Base-by-base conservation (phyloP, 2,797 vertebrate species). In the Sphaeramia orbicularis region DNA sequence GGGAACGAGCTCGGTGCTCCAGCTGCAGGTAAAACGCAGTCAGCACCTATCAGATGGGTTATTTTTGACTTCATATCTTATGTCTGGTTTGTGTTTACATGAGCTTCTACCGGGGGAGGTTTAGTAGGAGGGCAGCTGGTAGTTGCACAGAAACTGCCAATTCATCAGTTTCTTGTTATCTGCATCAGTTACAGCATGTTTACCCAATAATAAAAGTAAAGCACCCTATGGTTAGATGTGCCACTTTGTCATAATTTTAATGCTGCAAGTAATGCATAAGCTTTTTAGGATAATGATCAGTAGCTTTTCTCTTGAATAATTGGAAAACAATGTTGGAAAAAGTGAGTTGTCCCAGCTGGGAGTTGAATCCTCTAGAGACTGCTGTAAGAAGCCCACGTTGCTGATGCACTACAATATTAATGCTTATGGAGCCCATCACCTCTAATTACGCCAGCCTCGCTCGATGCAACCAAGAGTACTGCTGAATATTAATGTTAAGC, bases 401-500 rank as follows among this genome's bases (percentile, higher is more conserved):
- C 84, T 90, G 89, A 89, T 91, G 81, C 82, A 21, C 61, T 77
- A 68, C 85, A 89, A 90, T 90, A 85, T 87, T 89, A 86, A 88
- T 90, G 81, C 81, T 86, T 76, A 89, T 87, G 77, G 81, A 88
- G 80, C 83, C 86, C 79, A 85, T 92, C 86, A 89, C 78, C 74
- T 90, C 76, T 90, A 88, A 91, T 92, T 92, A 89, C 57, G 54
- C 76, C 81, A 65, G 81, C 77, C 70, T 83, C 65, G 58, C 83
- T 87, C 68, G 47, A 83, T 69, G 65, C 78, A 47, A 83, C 76
- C 75, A 63, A 67, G 81, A 86, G 73, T 69, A 83, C 78, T 42
- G 42, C 83, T 90, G 90, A 91, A 92, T 94, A 90, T 93, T 91
- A 90, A 94, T 93, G 85, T 58, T 37, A 36, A 78, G 79, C 82